Evolutionary conservation across 2,113 vertebrate species (phyloP).

Genomic region (Trematocara stigmaticum): DNA sequence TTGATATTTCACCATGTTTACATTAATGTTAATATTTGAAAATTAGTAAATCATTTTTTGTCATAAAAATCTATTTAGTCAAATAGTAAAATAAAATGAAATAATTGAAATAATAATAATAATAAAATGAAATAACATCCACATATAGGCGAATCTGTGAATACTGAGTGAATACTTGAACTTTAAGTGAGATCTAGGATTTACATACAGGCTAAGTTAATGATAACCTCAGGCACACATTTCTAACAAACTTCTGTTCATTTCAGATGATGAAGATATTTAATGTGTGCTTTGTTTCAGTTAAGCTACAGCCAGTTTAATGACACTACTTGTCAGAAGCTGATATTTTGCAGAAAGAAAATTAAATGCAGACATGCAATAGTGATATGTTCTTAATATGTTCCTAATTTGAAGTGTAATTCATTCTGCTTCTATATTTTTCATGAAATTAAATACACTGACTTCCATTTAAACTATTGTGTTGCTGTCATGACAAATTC

Average conservation of each 20-base stretch:
- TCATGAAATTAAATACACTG: not conserved
- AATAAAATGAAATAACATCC: not conserved
- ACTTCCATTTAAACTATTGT: conserved; percentile 1
- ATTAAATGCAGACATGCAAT: not conserved
- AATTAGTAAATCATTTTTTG: not conserved
- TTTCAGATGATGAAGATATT: not conserved
- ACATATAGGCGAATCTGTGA: not conserved
- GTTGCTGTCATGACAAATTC: conserved; percentile 16
- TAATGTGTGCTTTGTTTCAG: not conserved
- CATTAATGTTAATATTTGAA: not conserved
- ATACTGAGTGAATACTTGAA: not conserved
- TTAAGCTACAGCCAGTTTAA: not conserved
- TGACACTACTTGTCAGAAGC: not conserved
- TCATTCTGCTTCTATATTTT: not conserved
- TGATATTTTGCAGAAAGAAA: not conserved
- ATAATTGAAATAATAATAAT: not conserved
- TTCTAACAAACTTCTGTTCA: not conserved
- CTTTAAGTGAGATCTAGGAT: not conserved
- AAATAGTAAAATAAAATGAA: not conserved
- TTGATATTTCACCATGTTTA: not conserved
- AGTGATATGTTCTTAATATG: not conserved
- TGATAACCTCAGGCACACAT: not conserved
- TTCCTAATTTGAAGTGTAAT: not conserved
- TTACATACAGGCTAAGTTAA: not conserved
- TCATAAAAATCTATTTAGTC: not conserved